Percentiles rank a stretch among this genome's conserved stretches.
Conservation (phyloP, 2,113 vertebrate genomes). For the Montifringilla adamsi region DNA sequence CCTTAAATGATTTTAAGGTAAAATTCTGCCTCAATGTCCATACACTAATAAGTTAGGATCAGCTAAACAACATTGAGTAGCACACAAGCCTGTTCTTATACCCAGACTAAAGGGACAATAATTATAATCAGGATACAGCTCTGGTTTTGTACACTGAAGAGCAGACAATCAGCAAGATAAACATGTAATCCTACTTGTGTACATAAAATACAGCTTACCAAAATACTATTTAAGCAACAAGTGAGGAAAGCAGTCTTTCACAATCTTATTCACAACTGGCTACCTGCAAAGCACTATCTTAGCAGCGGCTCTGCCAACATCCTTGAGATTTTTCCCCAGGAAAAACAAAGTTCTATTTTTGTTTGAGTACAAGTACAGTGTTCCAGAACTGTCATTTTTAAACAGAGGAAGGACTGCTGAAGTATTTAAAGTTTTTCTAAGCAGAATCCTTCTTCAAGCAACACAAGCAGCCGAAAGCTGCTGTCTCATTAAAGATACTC, state of each 20-base stretch:
- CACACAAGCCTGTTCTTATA: background rate
- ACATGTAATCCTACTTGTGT: background rate
- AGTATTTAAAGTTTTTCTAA: background rate
- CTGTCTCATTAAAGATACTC: background rate
- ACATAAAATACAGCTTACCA: background rate
- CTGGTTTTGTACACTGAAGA: background rate
- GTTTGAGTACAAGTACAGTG: background rate
- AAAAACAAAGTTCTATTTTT: slow-evolving; percentile 2
- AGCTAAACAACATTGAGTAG: background rate
- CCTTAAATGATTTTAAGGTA: background rate
- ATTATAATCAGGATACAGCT: background rate
- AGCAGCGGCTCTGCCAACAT: background rate
- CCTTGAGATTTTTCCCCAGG: background rate
- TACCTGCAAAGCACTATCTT: background rate
- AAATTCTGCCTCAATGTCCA: background rate
- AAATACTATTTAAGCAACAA: background rate
- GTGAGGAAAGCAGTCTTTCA: slow-evolving; percentile 10
- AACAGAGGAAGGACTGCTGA: background rate
- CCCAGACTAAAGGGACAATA: background rate
- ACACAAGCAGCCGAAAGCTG: background rate
- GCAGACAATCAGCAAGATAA: slow-evolving; percentile 18
- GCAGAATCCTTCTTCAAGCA: background rate
- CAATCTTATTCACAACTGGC: background rate
- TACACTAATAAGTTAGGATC: background rate
- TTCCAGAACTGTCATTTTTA: background rate